A percentile compares a stretch with the other conserved stretches of the same genome.
Evolutionary conservation across 2,113 vertebrate genomes (phyloP).

Genomic region (zebrafish (Danio rerio)): GRCz12tu NC_133189.1:8662501-8663000

Average conservation of each 20-base stretch:
- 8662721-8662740: neutral
- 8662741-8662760: constrained; percentile 1
- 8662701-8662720: constrained; percentile 11
- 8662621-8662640: constrained; percentile 22
- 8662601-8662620: constrained; percentile 49
- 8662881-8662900: too few species aligned
- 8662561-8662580: constrained; percentile 41
- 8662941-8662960: too few species aligned
- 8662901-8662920: too few species aligned
- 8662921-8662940: too few species aligned
- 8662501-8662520: constrained; percentile 8
- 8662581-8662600: neutral
- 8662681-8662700: constrained; percentile 23
- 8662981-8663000: too few species aligned
- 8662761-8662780: neutral
- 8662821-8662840: neutral
- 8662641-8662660: constrained; percentile 18
- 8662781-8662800: neutral
- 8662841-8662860: neutral
- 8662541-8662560: constrained; percentile 38
- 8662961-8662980: too few species aligned
- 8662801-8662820: neutral
- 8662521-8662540: constrained; percentile 8
- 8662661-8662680: constrained; percentile 21
- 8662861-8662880: neutral